Evolutionary conservation across 2,888 invertebrate species (phyloP), one percentile per base, ranked within the genome.

Genomic region (Drosophila setosimentum): DNA sequence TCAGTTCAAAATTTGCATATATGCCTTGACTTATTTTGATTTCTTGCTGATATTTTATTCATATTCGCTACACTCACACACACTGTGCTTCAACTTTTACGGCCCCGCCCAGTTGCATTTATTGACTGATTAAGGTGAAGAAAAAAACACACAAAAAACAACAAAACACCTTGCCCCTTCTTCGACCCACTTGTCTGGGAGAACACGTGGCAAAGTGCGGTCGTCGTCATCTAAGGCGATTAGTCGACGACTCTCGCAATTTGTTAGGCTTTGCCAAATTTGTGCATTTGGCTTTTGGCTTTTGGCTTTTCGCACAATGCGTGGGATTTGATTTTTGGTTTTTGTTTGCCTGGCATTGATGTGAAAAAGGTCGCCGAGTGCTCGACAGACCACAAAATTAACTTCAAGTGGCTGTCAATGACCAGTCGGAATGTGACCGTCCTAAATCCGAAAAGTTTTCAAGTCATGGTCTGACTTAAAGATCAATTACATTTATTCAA

Each of bases 1-100:
- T 87, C 87, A 87, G 87, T 87, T 91, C 89, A 83, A 91, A 91
- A 91, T 91, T 91, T 89, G 82, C 91, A 91, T 91, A 87, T 91
- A 83, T 82, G 82, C 84, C 78, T 78, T 78, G 78, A 77, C 71
- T 78, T 75, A 76, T 80, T 83, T 77, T 82, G 76, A 88, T 77
- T 87, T 77, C 91, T 87, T 80, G 78, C 74, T 65, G 75, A 83
- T 81, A 90, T 90, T 60, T 74, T 86, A 90, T 86, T 90, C 83
- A 87, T 89, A 87, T 90, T 87, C 83, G 67, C 35, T 5, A 13
- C 40, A 27, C n/a, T 11, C 18, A 37, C 40, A 18, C 18, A 32
- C 50, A 18, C n/a, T 16, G 2, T 37, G n/a, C 54, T 35, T 49
- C 55, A 82, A 42, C 82, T 72, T 42, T 50, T 64, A 55, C 27